phyloP scores from a whole-genome alignment of 2,888 invertebrate genomes.

The Hetaerina titia region DNA sequence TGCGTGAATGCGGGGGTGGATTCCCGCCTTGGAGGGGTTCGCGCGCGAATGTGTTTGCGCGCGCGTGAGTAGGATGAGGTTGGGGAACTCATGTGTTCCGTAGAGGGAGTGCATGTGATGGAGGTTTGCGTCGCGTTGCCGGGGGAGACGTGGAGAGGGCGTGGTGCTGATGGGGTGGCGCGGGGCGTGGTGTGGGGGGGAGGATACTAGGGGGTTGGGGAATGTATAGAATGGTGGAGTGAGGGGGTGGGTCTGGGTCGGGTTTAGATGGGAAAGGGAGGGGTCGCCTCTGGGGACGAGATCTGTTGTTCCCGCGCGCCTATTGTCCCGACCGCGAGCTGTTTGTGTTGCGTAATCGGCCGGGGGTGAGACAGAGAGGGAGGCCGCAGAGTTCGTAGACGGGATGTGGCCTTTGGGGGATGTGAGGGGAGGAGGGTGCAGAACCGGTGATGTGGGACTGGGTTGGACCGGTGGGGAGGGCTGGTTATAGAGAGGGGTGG shows the following conservation, averaged over 20 bases:
- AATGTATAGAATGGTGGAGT: too few relatives aligned
- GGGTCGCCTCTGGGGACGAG: not conserved
- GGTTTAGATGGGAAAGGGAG: not conserved
- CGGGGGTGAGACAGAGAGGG: not conserved
- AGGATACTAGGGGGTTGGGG: not conserved
- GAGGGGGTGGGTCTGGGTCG: not conserved
- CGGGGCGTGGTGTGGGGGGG: not conserved
- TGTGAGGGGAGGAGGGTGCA: not conserved
- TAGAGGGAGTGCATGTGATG: too few relatives aligned
- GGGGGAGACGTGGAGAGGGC: not conserved
- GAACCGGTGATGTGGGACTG: not conserved
- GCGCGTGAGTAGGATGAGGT: too few relatives aligned
- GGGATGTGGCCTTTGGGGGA: not conserved
- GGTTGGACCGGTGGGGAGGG: not conserved
- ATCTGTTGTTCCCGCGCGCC: not conserved
- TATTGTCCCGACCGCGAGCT: conserved; percentile 58
- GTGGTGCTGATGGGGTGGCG: not conserved
- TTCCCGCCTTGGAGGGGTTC: not conserved
- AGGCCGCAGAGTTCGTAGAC: not conserved
- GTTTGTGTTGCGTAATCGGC: conserved; percentile 64
- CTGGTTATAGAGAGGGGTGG: not conserved
- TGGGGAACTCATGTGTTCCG: too few relatives aligned
- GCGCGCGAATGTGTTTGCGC: too few relatives aligned
- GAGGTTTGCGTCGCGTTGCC: too few relatives aligned
- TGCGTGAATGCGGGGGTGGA: not conserved